Conservation (phyloP, 53 echinoderm and acorn worm genomes). For the Glandiceps talaboti region DNA sequence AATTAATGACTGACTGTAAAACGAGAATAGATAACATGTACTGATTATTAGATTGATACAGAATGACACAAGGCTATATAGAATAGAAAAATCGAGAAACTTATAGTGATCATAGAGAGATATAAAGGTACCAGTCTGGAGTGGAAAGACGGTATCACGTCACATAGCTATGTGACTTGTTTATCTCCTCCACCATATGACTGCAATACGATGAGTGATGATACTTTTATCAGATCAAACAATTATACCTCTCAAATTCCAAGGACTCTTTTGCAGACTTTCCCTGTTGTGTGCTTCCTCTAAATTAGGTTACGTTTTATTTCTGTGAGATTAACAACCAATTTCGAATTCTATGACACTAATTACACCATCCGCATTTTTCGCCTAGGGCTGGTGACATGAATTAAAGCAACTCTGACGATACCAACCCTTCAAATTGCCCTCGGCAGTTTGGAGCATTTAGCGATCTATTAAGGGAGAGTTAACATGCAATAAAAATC, state of each 20-base stretch:
- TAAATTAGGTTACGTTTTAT: not conserved
- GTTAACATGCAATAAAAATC: not conserved
- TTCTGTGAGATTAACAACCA: not conserved
- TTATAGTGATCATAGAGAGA: no score
- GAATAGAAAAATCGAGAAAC: no score
- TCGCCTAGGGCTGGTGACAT: not conserved
- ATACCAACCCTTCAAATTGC: not conserved
- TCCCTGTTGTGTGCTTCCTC: not conserved
- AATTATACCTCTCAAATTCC: not conserved
- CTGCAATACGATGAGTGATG: no score
- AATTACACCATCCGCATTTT: not conserved
- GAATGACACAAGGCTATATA: no score
- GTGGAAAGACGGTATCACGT: no score
- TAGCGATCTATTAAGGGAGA: not conserved
- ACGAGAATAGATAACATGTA: no score
- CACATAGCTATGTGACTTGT: no score
- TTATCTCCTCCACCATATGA: no score
- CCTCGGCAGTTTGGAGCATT: not conserved
- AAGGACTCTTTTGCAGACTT: not conserved
- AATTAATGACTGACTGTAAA: no score
- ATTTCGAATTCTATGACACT: not conserved
- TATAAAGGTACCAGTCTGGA: no score
- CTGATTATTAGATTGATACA: no score
- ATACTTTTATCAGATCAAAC: no score
- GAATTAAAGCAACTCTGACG: not conserved